Evolutionary conservation across 1,140 invertebrate species (phyloP), one percentile per base, ranked within the genome.

Genomic region (Macrobrachium rosenbergii): DNA sequence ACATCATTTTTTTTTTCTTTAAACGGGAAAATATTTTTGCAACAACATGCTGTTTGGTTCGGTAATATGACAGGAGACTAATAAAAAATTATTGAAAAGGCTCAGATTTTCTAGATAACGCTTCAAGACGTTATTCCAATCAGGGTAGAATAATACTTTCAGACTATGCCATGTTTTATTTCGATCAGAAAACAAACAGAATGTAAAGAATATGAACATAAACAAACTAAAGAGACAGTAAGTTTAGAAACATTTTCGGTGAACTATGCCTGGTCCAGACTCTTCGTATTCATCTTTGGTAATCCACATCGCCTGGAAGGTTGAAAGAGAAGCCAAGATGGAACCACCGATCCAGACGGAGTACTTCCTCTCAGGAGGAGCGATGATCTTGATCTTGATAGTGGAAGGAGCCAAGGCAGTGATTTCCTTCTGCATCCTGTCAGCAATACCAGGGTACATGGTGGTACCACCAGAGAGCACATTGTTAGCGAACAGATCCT

Each of bases 391-490:
- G 92, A 94, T 94, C 92, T 94, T 94, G 93, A 94, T 94, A 75
- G 93, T 94, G 89, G 91, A 92, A 80, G 93, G 94, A 62, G 93
- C 93, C 80, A 98, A 93, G 59, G 95, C 94, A 88, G 96, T 97
- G 93, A 98, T 97, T 93, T 97, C 96, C 91, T 97, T 97, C 91
- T 96, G 95, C 95, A 96, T 96, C 91, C 95, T 93, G 90, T 96
- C 95, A 90, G 95, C 95, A 91, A 96, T 95, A 85, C 92, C 93
- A 11, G 93, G 93, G 90, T 91, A 94, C 93, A 93, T 93, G 76
- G 92, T 93, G 90, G 93, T 93, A 84, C 93, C 93, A 84, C 93
- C 93, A 80, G 93, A 94, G 92, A 97, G 92, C 89, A 97, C 96
- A 90, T 96, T 97, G 94, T 98, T 98, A 93, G 94, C 94, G 91